phyloP scores from a whole-genome alignment of 1,140 invertebrate genomes.

The Spodoptera frugiperda region DNA sequence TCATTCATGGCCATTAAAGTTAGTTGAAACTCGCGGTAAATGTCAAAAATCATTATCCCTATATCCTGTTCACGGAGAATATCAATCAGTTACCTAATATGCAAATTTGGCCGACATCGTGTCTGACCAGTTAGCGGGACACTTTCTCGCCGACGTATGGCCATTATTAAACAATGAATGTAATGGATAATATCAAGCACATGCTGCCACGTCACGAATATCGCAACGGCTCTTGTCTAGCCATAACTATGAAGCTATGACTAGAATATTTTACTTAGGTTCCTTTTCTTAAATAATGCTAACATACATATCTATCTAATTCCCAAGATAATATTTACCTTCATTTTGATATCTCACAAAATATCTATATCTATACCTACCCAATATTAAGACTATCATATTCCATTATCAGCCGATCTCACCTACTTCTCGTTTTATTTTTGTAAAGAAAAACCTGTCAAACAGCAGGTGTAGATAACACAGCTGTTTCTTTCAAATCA shows the following conservation, averaged over 20 bases:
- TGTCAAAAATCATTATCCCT: constrained; percentile 35
- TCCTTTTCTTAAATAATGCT: too few relatives aligned
- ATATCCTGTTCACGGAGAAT: constrained; percentile 31
- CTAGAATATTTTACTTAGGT: not conserved
- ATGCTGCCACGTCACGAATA: constrained; percentile 45
- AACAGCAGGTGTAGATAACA: constrained; percentile 24
- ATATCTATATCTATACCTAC: too few relatives aligned
- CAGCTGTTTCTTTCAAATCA: constrained; percentile 7
- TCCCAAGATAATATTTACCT: too few relatives aligned
- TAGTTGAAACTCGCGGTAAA: constrained; percentile 16
- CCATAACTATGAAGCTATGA: constrained; percentile 23
- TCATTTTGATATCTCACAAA: too few relatives aligned
- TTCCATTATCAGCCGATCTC: constrained; percentile 2
- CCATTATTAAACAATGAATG: constrained; percentile 75
- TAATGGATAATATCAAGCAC: constrained; percentile 58
- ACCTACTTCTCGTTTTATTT: constrained; percentile 9
- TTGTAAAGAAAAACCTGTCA: constrained; percentile 20
- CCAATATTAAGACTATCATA: not conserved
- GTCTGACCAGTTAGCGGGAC: constrained; percentile 68
- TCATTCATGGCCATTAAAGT: not conserved
- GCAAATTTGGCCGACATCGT: constrained; percentile 73
- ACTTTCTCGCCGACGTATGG: constrained; percentile 71
- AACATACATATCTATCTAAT: too few relatives aligned
- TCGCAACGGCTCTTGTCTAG: constrained; percentile 12
- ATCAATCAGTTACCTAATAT: constrained; percentile 73